These are phyloP conservation scores for Nemotelus nigrinus DNA, from an alignment of 2,888 invertebrate genomes.

Conservation along the genomic window DNA sequence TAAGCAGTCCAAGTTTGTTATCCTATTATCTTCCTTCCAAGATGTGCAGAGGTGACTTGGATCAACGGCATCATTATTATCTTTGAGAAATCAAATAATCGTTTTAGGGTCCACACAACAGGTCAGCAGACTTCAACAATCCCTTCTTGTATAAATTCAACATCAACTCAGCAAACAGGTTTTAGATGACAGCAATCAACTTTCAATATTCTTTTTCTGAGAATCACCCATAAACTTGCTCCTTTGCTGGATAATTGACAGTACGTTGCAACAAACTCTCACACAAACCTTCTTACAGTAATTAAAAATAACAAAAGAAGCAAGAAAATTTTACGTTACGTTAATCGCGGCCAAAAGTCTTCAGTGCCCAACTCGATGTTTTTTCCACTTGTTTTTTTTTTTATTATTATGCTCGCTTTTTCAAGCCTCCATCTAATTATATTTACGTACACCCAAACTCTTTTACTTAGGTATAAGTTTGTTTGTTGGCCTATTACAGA, in stretches of 20 bases:
- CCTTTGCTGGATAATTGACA: background rate
- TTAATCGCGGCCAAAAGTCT: too few species aligned
- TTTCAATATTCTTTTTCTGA: background rate
- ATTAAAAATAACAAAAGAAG: too few species aligned
- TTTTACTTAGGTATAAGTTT: background rate
- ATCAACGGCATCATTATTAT: background rate
- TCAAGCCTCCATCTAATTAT: background rate
- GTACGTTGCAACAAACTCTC: background rate
- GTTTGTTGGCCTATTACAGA: background rate
- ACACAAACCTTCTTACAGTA: too few species aligned
- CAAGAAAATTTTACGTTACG: too few species aligned
- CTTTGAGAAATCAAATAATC: background rate
- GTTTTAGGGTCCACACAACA: background rate
- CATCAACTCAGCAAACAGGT: background rate
- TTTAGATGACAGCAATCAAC: too few species aligned
- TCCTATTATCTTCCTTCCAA: background rate
- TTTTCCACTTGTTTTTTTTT: too few species aligned
- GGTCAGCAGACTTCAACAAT: background rate
- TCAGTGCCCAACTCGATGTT: too few species aligned
- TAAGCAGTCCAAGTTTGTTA: background rate
- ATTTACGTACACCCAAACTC: background rate
- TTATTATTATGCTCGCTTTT: too few species aligned
- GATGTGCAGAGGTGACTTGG: background rate
- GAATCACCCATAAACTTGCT: background rate
- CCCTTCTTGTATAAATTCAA: background rate